A percentile compares a stretch with the other conserved stretches of the same genome.
Evolutionary conservation across 2,113 vertebrate genomes (phyloP).

Genomic region (Falcunculus frontatus): DNA sequence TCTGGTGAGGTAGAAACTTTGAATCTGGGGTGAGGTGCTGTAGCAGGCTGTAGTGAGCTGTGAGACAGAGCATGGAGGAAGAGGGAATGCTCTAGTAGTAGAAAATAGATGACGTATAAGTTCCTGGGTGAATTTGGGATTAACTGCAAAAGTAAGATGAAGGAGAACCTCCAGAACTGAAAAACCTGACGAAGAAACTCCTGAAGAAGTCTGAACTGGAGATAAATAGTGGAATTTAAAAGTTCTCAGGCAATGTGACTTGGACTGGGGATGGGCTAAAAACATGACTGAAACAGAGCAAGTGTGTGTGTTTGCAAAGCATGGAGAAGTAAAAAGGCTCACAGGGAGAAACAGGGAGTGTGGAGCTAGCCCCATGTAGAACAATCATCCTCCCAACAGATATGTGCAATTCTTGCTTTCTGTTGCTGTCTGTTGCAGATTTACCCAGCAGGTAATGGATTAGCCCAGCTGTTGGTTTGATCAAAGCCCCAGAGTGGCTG

Average conservation of each 20-base stretch:
- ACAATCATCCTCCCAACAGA: neutral
- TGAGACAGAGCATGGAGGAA: neutral
- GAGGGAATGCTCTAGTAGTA: neutral
- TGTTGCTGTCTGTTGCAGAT: neutral
- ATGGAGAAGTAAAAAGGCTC: neutral
- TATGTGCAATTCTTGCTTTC: neutral
- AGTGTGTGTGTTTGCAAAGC: fast-evolving
- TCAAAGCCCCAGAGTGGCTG: neutral
- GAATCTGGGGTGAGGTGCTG: neutral
- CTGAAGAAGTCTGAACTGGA: neutral
- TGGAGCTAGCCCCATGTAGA: neutral
- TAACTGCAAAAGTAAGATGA: neutral
- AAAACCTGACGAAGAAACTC: neutral
- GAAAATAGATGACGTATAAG: neutral
- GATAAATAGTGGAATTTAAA: neutral
- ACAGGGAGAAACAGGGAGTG: neutral
- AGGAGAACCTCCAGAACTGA: neutral
- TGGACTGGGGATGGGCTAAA: neutral
- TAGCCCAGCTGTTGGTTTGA: neutral
- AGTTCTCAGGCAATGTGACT: neutral
- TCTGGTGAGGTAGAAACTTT: neutral
- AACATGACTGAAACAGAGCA: neutral
- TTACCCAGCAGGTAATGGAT: neutral
- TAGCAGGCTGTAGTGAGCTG: neutral
- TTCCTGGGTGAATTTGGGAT: neutral